Base-by-base conservation (phyloP, 1,140 invertebrate genomes). In the Sycobia sp. region DNA sequence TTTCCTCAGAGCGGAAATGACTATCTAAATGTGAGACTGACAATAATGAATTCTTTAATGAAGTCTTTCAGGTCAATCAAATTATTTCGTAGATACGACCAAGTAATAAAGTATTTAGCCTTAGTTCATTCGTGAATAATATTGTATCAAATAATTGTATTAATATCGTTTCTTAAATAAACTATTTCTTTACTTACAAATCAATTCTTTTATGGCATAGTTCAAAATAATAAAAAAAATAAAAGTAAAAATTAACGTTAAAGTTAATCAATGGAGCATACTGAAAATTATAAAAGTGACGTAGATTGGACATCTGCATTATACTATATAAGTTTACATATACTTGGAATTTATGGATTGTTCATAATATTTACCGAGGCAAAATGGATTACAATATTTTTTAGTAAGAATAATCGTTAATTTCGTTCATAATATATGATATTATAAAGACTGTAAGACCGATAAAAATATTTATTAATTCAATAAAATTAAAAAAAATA, bases 321-420 rank as follows among this genome's bases (percentile, higher is more conserved):
- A 0, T 87, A 87, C 73, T 89, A 87, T 67, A 86, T 89, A 38
- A 86, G 90, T 66, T 71, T 91, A 7, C 87, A 90, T 66, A 77
- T 86, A 3, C 80, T 88, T 0, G 88, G 88, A 0, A 16, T 85
- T 0, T 88, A 87, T 62, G 88, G 86, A 29, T 58, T 87, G 10
- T 85, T 84, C 63, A 67, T 89, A 7, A 29, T 86, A 4, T 75
- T 89, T 23, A 83, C 82, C 4, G 83, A 86, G 66, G 86, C 86
- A 0, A 84, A 86, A 71, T 81, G 86, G 73, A 66, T 84, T 32
- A 90, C 89, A 0, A 76, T 86, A 44, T 66, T 88, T 41, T 86
- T 88, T 62, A 82, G 88, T 90, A 78, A 87, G 57, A 22, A 23
- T 2, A 13, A 1, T 8, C 23, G 22, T n/a, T 0, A 32, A 22